Conservation (phyloP, 2,888 invertebrate genomes). For the Cremastobaeus sp. region DNA sequence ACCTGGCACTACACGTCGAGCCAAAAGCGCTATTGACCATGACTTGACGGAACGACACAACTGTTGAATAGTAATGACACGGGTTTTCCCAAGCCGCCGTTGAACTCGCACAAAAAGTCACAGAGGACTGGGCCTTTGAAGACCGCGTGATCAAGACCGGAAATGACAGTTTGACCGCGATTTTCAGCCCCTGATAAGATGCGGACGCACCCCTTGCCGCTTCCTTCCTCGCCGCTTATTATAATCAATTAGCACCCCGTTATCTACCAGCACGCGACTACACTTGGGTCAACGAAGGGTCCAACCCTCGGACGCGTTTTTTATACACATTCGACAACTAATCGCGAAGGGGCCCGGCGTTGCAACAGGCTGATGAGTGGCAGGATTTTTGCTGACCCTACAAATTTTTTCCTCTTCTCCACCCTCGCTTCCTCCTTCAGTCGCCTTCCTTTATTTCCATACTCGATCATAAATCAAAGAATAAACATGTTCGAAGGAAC, state of each 20-base stretch:
- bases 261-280: conserved; percentile 73
- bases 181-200: conserved; percentile 61
- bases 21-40: no score
- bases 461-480: conserved; percentile 48
- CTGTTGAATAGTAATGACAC: not conserved
- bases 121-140: no score
- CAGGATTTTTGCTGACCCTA: conserved; percentile 66
- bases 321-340: conserved; percentile 68
- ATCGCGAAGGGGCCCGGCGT: conserved; percentile 64
- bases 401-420: conserved; percentile 13
- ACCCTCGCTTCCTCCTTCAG: conserved; percentile 19
- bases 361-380: conserved; percentile 77
- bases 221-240: conserved; percentile 70
- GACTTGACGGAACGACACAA: no score
- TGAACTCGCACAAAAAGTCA: no score
- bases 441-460: conserved; percentile 36
- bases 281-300: conserved; percentile 65
- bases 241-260: conserved; percentile 77
- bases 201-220: conserved; percentile 51
- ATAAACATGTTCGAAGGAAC: conserved; percentile 11
- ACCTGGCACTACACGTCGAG: no score
- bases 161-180: conserved; percentile 61
- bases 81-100: no score
- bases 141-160: conserved; percentile 39
- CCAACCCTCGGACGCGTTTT: conserved; percentile 69